A percentile compares a stretch with the other conserved stretches of the same genome.
phyloP scores from a whole-genome alignment of 2,888 invertebrate species.

The Cheilosia grossa region DNA sequence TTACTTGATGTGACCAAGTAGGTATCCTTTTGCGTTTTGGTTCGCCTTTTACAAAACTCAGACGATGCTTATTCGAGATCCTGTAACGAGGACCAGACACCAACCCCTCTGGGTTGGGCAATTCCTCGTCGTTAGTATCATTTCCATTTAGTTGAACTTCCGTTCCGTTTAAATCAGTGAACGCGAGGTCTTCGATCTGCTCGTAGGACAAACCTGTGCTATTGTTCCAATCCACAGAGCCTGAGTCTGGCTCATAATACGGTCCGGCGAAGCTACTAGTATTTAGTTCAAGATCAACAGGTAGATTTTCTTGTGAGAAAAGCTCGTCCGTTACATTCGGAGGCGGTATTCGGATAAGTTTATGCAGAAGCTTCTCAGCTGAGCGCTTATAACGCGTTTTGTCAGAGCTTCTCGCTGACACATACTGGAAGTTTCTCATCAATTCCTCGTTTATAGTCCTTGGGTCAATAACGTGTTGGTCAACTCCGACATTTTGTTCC shows the following conservation, averaged over 20 bases:
- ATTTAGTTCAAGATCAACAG: constrained; percentile 77
- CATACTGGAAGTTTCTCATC: constrained; percentile 54
- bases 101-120: constrained; percentile 81
- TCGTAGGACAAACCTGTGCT: constrained; percentile 76
- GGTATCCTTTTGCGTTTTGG: constrained; percentile 79
- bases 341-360: constrained; percentile 79
- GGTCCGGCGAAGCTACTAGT: constrained; percentile 79
- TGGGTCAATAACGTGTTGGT: constrained; percentile 79
- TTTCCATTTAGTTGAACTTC: constrained; percentile 71
- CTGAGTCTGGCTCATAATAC: constrained; percentile 42
- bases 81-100: constrained; percentile 80
- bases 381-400: constrained; percentile 67
- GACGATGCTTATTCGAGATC: constrained; percentile 76
- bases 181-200: constrained; percentile 80
- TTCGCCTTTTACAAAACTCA: constrained; percentile 61
- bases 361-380: constrained; percentile 79
- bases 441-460: constrained; percentile 80
- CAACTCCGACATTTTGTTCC: constrained; percentile 73
- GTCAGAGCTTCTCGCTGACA: not conserved
- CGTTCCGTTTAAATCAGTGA: constrained; percentile 81
- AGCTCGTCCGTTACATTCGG: constrained; percentile 77
- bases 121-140: constrained; percentile 74
- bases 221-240: not conserved
- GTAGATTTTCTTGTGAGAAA: constrained; percentile 62
- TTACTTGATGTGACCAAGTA: constrained; percentile 61